A percentile compares a stretch with the other conserved stretches of the same genome.
Evolutionary conservation across 1,140 invertebrate genomes (phyloP).

Genomic region (Rhagoletis pomonella): DNA sequence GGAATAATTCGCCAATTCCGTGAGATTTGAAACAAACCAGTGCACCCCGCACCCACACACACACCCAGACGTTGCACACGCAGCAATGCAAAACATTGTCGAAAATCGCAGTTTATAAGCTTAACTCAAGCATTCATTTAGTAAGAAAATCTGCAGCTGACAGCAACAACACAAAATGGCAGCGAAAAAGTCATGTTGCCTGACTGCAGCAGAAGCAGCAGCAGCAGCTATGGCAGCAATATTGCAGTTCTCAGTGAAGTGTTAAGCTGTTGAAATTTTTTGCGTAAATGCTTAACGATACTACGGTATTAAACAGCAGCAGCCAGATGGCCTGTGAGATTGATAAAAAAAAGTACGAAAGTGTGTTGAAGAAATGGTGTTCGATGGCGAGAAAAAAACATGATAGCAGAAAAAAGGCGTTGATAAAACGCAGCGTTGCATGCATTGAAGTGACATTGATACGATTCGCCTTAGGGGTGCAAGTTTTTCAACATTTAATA

Average conservation of each 20-base stretch:
- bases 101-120: slow-evolving; percentile 10
- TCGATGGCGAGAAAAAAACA: too few relatives aligned
- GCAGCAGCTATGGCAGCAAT: background rate
- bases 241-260: slow-evolving; percentile 3
- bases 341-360: background rate
- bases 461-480: background rate
- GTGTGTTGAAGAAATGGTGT: background rate
- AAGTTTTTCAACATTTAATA: too few relatives aligned
- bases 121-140: slow-evolving; percentile 11
- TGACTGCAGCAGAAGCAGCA: background rate
- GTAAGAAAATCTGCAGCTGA: background rate
- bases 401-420: too few relatives aligned
- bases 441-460: too few relatives aligned
- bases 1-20: background rate
- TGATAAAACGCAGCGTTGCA: background rate
- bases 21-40: background rate
- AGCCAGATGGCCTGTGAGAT: background rate
- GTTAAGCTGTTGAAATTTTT: slow-evolving; percentile 4
- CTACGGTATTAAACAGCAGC: background rate
- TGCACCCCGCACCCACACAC: too few relatives aligned
- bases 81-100: background rate
- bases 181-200: background rate
- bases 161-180: slow-evolving; percentile 16
- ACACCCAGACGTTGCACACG: too few relatives aligned
- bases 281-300: background rate